Evolutionary conservation across 2,888 invertebrate genomes (phyloP).

Genomic region (Zaprionus bogoriensis): DNA sequence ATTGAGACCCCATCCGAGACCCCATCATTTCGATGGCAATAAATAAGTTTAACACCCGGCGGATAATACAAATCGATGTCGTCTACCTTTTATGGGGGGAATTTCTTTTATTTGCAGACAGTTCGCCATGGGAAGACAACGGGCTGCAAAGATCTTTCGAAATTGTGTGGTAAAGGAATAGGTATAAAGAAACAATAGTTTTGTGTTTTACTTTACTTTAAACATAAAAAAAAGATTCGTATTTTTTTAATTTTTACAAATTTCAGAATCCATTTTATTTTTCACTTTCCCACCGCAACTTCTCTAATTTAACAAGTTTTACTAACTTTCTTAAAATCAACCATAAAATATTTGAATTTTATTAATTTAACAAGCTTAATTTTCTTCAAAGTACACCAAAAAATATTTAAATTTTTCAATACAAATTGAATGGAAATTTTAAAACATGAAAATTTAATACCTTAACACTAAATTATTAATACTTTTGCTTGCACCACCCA

Average conservation of each 20-base stretch:
- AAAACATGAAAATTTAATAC: background rate
- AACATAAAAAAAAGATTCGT: background rate
- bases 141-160: background rate
- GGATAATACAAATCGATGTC: background rate
- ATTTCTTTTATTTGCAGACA: background rate
- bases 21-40: conserved; percentile 67
- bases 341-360: background rate
- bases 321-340: no score
- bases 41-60: conserved; percentile 69
- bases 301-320: no score
- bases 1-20: conserved; percentile 63
- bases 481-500: no score
- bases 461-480: no score
- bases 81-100: background rate
- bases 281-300: no score
- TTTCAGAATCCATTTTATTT: no score
- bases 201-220: background rate
- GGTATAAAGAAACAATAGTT: background rate
- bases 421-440: no score
- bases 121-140: background rate
- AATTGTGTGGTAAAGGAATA: background rate
- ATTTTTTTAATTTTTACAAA: background rate
- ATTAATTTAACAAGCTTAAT: background rate
- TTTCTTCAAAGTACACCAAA: no score
- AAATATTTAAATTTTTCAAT: no score